A percentile compares a stretch with the other conserved stretches of the same genome.
Conservation (phyloP, 2,888 invertebrate genomes). For the Harpalus rubripes region DNA sequence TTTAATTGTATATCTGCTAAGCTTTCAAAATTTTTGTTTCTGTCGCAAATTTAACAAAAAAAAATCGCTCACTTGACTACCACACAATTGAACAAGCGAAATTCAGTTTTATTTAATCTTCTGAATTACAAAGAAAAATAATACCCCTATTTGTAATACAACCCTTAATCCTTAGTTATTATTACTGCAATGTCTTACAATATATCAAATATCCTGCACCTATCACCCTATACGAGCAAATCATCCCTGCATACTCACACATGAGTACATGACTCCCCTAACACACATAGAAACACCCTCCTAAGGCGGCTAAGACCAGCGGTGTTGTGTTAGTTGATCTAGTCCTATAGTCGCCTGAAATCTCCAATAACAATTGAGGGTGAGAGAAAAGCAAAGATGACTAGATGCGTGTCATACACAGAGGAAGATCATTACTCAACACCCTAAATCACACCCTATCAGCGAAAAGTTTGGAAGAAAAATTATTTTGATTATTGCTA, state of each 20-base stretch:
- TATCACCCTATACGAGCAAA: conserved; percentile 7
- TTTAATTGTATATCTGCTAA: no score
- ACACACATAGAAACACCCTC: conserved; percentile 18
- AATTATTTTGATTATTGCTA: no score
- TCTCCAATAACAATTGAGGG: conserved; percentile 37
- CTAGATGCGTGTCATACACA: conserved; percentile 39
- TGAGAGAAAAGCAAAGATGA: conserved; percentile 5
- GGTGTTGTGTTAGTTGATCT: conserved; percentile 29
- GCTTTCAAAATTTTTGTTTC: no score
- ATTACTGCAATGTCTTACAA: background rate
- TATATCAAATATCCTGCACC: conserved; percentile 41
- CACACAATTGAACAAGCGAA: no score
- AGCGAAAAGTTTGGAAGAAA: no score
- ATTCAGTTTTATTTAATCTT: background rate
- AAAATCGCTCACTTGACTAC: no score
- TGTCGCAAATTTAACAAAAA: no score
- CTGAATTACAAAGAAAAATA: background rate
- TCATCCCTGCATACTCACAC: background rate
- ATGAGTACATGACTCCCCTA: background rate
- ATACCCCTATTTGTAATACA: conserved; percentile 2
- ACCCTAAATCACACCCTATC: background rate
- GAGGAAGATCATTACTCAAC: conserved; percentile 36
- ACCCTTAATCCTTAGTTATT: conserved; percentile 2
- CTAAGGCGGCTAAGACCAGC: conserved; percentile 22
- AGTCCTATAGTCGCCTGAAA: background rate